A percentile compares a stretch with the other conserved stretches of the same genome.
phyloP scores from a whole-genome alignment of 2,888 invertebrate genomes.

The Azorinus chamasolen region DNA sequence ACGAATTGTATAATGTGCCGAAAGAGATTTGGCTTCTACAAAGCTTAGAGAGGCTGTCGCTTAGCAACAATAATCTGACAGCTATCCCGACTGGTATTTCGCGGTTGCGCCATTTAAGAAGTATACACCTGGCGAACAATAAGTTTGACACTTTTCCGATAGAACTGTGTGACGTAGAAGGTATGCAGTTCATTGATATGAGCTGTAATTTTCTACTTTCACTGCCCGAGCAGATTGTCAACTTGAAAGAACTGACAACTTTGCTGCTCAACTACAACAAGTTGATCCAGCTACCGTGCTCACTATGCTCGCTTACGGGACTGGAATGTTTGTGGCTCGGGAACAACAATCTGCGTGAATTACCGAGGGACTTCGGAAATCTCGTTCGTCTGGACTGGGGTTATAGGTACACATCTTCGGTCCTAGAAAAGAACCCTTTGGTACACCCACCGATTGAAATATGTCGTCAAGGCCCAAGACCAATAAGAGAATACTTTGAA shows the following conservation, averaged over 20 bases:
- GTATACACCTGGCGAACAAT: constrained; percentile 86
- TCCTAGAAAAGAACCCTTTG: constrained; percentile 83
- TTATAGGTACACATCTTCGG: constrained; percentile 79
- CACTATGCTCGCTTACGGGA: constrained; percentile 83
- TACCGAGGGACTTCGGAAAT: constrained; percentile 83
- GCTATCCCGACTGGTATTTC: constrained; percentile 79
- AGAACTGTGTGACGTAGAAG: constrained; percentile 79
- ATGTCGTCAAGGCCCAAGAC: constrained; percentile 83
- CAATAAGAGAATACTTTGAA: constrained; percentile 80
- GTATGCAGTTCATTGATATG: constrained; percentile 85
- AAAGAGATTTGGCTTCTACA: constrained; percentile 80
- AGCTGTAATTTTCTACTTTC: constrained; percentile 84
- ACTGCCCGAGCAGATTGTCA: constrained; percentile 81
- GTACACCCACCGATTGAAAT: constrained; percentile 84
- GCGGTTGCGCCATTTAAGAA: constrained; percentile 77
- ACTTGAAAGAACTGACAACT: constrained; percentile 83
- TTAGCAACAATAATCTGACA: constrained; percentile 84
- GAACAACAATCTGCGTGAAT: constrained; percentile 82
- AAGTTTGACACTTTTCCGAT: constrained; percentile 82
- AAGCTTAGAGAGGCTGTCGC: constrained; percentile 83
- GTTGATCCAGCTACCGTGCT: constrained; percentile 82
- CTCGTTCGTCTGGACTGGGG: constrained; percentile 84
- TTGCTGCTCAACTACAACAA: constrained; percentile 85
- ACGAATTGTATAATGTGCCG: constrained; percentile 81
- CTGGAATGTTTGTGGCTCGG: constrained; percentile 86